phyloP scores from a whole-genome alignment of 2,888 invertebrate genomes.

The Pheosia tremula region DNA sequence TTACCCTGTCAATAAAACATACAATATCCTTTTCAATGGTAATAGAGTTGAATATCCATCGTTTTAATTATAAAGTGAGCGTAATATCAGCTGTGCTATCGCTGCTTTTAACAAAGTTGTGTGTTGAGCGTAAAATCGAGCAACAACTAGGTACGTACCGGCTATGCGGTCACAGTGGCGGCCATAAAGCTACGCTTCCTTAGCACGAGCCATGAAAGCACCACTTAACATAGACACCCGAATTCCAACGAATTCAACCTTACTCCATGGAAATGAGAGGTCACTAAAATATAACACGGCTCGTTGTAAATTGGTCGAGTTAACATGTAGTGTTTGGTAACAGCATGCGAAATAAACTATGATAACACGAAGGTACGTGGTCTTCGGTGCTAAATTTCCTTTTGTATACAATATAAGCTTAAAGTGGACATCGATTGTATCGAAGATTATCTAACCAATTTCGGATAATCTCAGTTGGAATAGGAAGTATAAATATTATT shows the following conservation, averaged over 20 bases:
- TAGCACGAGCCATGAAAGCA: constrained; percentile 54
- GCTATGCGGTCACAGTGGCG: constrained; percentile 66
- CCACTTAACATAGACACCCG: constrained; percentile 52
- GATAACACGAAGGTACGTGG: constrained; percentile 69
- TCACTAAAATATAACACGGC: constrained; percentile 32
- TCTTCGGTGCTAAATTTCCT: constrained; percentile 64
- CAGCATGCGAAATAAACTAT: constrained; percentile 74
- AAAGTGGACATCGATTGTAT: constrained; percentile 31
- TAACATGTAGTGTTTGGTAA: constrained; percentile 64
- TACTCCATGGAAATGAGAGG: constrained; percentile 8
- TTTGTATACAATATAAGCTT: constrained; percentile 35
- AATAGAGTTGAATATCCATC: background rate
- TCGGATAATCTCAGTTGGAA: background rate
- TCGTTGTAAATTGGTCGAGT: constrained; percentile 42
- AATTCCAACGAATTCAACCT: constrained; percentile 31
- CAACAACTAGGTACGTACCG: constrained; percentile 54
- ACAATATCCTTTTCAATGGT: too few relatives aligned
- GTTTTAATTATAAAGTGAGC: background rate
- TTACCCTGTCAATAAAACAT: too few relatives aligned
- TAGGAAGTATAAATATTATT: too few relatives aligned
- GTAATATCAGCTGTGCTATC: constrained; percentile 18
- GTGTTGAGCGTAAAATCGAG: constrained; percentile 56
- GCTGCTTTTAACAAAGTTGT: constrained; percentile 33
- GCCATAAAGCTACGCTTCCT: constrained; percentile 75
- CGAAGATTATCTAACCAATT: background rate